Evolutionary conservation across 2,113 vertebrate species (phyloP).

Genomic region (Scytalopus superciliaris): DNA sequence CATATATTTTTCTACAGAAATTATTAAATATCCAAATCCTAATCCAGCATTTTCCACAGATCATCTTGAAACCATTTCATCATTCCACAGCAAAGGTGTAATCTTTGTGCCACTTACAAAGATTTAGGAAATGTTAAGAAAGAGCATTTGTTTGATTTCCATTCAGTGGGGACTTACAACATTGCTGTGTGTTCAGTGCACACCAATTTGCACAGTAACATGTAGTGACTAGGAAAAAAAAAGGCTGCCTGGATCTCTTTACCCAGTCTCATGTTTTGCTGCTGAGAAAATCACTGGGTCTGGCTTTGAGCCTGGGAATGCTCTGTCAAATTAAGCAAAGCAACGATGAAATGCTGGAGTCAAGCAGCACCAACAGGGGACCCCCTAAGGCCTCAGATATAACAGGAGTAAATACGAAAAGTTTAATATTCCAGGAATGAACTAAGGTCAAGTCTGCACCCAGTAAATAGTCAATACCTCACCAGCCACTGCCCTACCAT

Average conservation of each 20-base stretch:
- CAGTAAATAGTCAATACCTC: conserved; percentile 25
- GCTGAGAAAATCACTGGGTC: conserved; percentile 10
- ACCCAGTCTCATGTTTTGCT: not conserved
- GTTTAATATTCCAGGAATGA: conserved; percentile 62
- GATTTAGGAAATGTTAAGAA: not conserved
- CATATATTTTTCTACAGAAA: not conserved
- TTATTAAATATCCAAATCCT: not conserved
- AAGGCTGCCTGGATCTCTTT: not conserved
- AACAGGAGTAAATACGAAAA: conserved; percentile 67
- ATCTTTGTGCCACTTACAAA: not conserved
- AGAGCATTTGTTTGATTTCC: not conserved
- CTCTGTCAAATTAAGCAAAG: conserved; percentile 66
- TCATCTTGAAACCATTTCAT: conserved; percentile 10
- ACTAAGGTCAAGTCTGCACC: conserved; percentile 25
- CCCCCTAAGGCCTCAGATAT: conserved; percentile 60
- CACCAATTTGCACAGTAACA: not conserved
- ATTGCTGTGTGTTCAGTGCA: rapidly evolving
- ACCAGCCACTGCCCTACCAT: not conserved
- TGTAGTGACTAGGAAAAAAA: not conserved
- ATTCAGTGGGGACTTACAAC: not conserved
- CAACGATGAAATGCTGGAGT: conserved; percentile 53
- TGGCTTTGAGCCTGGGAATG: conserved; percentile 31
- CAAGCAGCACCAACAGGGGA: conserved; percentile 41
- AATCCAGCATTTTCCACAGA: not conserved
- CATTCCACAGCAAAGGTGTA: not conserved